phyloP scores from a whole-genome alignment of 23 tunicate genomes.

The Clavelina lepadiformis region DNA sequence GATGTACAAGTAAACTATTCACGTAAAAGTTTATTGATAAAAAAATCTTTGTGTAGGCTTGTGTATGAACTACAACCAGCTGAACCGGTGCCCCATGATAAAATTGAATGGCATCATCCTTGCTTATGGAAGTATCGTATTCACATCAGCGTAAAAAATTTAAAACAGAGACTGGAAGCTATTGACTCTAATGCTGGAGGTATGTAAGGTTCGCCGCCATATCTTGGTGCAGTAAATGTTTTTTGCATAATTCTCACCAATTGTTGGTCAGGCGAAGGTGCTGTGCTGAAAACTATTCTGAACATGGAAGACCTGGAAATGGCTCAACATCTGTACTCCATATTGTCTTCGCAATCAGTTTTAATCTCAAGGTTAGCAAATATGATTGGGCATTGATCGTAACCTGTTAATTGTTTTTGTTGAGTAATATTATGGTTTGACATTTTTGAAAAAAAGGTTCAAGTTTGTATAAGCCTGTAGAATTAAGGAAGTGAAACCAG shows the following conservation, averaged over 20 bases:
- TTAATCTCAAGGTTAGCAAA: constrained; percentile 41
- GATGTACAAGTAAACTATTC: too few relatives aligned
- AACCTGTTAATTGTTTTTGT: too few relatives aligned
- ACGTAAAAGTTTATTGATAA: too few relatives aligned
- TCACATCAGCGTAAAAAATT: constrained; percentile 25
- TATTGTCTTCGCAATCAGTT: constrained; percentile 17
- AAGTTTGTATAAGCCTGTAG: too few relatives aligned
- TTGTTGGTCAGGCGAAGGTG: constrained; percentile 24
- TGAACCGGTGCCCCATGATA: not conserved
- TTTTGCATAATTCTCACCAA: too few relatives aligned
- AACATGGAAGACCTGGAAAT: constrained; percentile 31
- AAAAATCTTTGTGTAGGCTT: constrained; percentile 10
- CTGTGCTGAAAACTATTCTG: constrained; percentile 31
- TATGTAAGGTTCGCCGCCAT: too few relatives aligned
- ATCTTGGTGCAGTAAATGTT: too few relatives aligned
- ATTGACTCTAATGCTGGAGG: constrained; percentile 30
- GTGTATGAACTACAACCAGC: constrained; percentile 3
- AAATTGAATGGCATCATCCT: constrained; percentile 12
- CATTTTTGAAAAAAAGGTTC: too few relatives aligned
- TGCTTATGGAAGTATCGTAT: constrained; percentile 12
- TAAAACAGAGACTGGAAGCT: constrained; percentile 31
- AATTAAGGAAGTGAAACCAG: too few relatives aligned
- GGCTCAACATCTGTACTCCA: constrained; percentile 26
- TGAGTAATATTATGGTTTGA: too few relatives aligned
- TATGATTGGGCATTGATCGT: too few relatives aligned